A percentile compares a stretch with the other conserved stretches of the same genome.
phyloP scores from a whole-genome alignment of 2,888 invertebrate genomes.

The Caenorhabditis panamensis region DNA sequence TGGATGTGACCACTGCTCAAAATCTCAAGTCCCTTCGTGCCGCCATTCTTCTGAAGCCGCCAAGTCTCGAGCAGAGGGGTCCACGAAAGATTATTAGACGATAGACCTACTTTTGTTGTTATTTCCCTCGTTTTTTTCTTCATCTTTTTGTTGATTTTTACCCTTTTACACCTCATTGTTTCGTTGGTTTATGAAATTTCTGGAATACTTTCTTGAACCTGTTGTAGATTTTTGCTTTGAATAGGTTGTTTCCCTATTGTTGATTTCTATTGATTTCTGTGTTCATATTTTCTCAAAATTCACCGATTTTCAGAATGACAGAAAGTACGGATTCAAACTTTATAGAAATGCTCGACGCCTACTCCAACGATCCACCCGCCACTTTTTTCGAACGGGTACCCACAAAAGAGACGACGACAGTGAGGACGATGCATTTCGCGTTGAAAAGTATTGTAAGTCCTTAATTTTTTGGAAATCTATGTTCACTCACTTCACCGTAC shows the following conservation, averaged over 20 bases:
- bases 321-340: slow-evolving; percentile 4
- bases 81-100: slow-evolving; percentile 38
- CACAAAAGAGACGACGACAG: slow-evolving; percentile 26
- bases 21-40: slow-evolving; percentile 54
- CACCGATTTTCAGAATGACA: slow-evolving; percentile 3
- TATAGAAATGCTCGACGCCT: slow-evolving; percentile 19
- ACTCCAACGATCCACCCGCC: slow-evolving; percentile 8
- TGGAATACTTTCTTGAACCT: slow-evolving; percentile 1
- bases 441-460: slow-evolving; percentile 26
- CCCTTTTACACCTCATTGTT: neutral
- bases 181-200: neutral
- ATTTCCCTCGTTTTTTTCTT: neutral
- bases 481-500: neutral
- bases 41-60: slow-evolving; percentile 62
- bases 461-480: neutral
- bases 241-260: neutral
- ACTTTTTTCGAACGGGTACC: slow-evolving; percentile 28
- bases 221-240: neutral
- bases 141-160: slow-evolving; percentile 19
- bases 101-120: slow-evolving; percentile 13
- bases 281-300: neutral
- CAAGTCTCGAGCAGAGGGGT: slow-evolving; percentile 34
- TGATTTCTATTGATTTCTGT: too few species aligned
- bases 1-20: slow-evolving; percentile 54
- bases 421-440: slow-evolving; percentile 29